Base-by-base conservation (phyloP, 2,797 vertebrate species). In the Hoplostethus atlanticus region DNA sequence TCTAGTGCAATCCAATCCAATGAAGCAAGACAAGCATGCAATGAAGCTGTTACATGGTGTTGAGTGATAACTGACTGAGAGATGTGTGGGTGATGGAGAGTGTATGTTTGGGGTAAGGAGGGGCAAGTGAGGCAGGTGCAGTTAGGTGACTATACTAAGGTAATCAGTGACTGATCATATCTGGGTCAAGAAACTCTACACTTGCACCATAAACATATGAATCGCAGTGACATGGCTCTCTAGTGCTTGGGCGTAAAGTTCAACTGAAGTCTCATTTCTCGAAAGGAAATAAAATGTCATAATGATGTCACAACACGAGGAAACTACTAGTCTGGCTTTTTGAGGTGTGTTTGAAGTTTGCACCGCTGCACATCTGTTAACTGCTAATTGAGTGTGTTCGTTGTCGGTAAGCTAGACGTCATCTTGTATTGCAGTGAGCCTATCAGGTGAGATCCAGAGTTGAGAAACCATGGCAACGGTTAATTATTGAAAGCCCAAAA, bases 401-500 rank as follows among this genome's bases (percentile, higher is more conserved):
- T 38, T 10, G 42, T 47, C 34, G 17, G 36, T 51, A 12, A 12
- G 17, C 30, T 0, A 1, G 36, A 31, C 46, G 15, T 0, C 16
- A 28, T 30, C 30, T 48, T 65, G 44, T 12, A 28, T 38, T 59
- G 28, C 34, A 1, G 17, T 21, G n/a, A 58, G 56, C 40, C n/a
- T 5, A 46, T 51, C 50, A 44, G 54, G 38, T 71, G 55, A 69
- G 30, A 71, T 44, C 53, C 31, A 66, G 52, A 56, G 52, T 34
- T 63, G 15, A 10, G 51, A 66, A 69, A 74, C 76, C 34, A 64
- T 73, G 62, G 64, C 69, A 73, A 78, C 59, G 8, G 71, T 81
- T 79, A 69, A 74, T 78, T 73, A 83, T 73, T 86, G 31, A 67
- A 52, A 46, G 17, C 6, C 12, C n/a, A 42, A 55, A 31, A 52